A percentile compares a stretch with the other conserved stretches of the same genome.
These are phyloP conservation scores for Eubasilissa splendida DNA, from an alignment of 2,888 invertebrate species.

Conservation along the genomic window DNA sequence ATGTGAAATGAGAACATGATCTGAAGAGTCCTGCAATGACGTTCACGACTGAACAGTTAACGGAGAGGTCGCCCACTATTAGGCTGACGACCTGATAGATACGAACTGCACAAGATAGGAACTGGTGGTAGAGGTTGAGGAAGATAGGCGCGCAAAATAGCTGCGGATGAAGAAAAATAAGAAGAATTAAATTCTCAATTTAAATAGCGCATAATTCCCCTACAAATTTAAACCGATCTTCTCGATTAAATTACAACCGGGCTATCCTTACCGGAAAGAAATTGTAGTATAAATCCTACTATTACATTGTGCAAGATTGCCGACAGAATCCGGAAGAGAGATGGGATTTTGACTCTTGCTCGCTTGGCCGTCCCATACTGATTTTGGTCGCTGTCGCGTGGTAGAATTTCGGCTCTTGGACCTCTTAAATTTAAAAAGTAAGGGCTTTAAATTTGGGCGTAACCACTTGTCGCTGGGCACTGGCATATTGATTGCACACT, in stretches of 20 bases:
- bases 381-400: constrained; percentile 7
- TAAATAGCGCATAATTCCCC: neutral
- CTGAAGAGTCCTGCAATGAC: too few relatives aligned
- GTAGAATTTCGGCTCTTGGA: constrained; percentile 2
- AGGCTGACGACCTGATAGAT: too few relatives aligned
- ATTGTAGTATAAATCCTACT: neutral
- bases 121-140: too few relatives aligned
- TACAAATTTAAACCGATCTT: constrained; percentile 4
- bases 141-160: too few relatives aligned
- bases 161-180: too few relatives aligned
- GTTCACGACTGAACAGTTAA: too few relatives aligned
- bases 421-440: constrained; percentile 12
- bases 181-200: neutral
- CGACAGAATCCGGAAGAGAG: constrained; percentile 7
- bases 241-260: constrained; percentile 3
- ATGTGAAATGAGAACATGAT: too few relatives aligned
- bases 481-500: constrained; percentile 57
- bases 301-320: constrained; percentile 18
- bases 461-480: constrained; percentile 55
- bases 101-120: too few relatives aligned
- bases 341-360: constrained; percentile 16
- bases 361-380: neutral
- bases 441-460: constrained; percentile 52
- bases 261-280: constrained; percentile 24
- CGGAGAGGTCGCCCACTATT: too few relatives aligned